These are phyloP conservation scores for Pammene aurita DNA, from an alignment of 2,888 invertebrate genomes.

Conservation along the genomic window DNA sequence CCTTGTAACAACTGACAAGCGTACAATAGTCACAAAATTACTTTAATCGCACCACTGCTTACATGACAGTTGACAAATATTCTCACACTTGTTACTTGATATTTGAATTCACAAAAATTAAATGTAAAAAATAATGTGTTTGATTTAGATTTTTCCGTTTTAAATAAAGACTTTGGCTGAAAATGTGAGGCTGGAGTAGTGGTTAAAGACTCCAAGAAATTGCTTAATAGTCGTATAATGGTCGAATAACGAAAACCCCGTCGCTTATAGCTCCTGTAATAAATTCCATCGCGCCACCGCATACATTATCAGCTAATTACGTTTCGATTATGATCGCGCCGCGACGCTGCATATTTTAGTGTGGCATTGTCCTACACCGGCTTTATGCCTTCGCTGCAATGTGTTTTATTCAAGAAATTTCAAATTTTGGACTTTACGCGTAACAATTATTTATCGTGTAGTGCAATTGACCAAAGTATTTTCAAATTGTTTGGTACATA, in stretches of 20 bases:
- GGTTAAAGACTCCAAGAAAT: too few species aligned
- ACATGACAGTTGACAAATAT: too few species aligned
- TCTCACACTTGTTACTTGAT: too few species aligned
- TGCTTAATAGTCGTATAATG: conserved; percentile 1
- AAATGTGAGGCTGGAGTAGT: too few species aligned
- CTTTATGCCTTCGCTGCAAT: conserved; percentile 49
- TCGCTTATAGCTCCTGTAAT: conserved; percentile 21
- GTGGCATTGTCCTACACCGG: conserved; percentile 53
- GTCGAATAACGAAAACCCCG: conserved; percentile 15
- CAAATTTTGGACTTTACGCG: conserved; percentile 5
- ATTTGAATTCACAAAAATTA: too few species aligned
- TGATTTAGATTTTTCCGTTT: background rate
- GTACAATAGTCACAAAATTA: too few species aligned
- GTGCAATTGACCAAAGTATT: background rate
- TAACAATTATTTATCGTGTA: background rate
- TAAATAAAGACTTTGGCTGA: too few species aligned
- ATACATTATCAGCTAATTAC: conserved; percentile 58
- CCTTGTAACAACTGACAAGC: too few species aligned
- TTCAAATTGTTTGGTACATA: too few species aligned
- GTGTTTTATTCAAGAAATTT: conserved; percentile 33
- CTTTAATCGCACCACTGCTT: too few species aligned
- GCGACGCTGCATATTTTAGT: conserved; percentile 61
- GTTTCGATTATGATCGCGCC: conserved; percentile 59
- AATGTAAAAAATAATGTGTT: too few species aligned
- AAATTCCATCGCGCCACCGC: conserved; percentile 43